phyloP scores from a whole-genome alignment of 2,797 vertebrate species.

The Nasua narica region DNA sequence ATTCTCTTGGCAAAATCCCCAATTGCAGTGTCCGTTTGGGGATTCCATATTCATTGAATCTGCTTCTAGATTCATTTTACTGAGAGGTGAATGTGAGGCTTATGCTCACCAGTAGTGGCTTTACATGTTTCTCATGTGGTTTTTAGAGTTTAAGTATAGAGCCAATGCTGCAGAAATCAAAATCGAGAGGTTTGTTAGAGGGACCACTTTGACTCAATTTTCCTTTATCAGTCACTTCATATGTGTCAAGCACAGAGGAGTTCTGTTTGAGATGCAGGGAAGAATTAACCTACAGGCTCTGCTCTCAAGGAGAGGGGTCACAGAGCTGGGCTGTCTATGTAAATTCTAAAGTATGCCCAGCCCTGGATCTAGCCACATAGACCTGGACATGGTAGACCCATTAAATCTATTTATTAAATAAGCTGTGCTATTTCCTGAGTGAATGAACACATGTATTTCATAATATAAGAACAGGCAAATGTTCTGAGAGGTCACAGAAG shows the following conservation, averaged over 20 bases:
- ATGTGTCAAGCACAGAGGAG: background rate
- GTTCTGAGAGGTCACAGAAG: background rate
- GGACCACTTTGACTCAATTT: background rate
- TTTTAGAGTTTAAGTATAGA: background rate
- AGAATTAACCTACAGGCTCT: background rate
- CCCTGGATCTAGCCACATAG: background rate
- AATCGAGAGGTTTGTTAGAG: background rate
- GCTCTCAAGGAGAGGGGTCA: background rate
- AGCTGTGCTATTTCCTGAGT: background rate
- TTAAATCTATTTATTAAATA: background rate
- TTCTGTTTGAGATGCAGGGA: background rate
- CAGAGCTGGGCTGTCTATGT: background rate
- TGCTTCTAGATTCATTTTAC: background rate
- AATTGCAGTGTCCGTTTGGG: background rate
- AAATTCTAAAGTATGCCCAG: background rate
- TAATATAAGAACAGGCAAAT: background rate
- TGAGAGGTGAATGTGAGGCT: background rate
- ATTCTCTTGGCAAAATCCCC: background rate
- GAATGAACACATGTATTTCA: background rate
- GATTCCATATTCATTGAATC: background rate
- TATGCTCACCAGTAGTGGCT: background rate
- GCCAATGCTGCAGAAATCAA: background rate
- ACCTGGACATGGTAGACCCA: background rate
- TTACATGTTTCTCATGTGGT: background rate
- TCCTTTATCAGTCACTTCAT: background rate